phyloP scores from a whole-genome alignment of 2,888 invertebrate genomes.

The Bedellia somnulentella region DNA sequence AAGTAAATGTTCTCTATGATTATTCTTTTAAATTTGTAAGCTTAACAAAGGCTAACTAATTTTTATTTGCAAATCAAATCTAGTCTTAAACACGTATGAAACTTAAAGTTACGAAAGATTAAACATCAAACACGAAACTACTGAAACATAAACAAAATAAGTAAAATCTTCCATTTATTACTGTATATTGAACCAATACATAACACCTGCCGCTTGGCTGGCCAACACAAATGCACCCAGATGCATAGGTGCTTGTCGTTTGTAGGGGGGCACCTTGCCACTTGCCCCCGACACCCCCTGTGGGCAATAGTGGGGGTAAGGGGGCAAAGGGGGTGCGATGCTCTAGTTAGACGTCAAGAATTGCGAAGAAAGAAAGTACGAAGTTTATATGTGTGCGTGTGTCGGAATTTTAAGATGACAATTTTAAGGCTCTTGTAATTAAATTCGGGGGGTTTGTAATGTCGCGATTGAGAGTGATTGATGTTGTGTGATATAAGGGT shows the following conservation, averaged over 20 bases:
- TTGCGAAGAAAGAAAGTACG: constrained; percentile 8
- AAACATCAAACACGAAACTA: too few relatives aligned
- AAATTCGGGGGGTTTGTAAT: constrained; percentile 2
- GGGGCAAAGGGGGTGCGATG: constrained; percentile 5
- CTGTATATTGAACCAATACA: constrained; percentile 7
- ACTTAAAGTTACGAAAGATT: too few relatives aligned
- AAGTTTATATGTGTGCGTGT: constrained; percentile 4
- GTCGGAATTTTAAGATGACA: constrained; percentile 3
- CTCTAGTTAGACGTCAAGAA: constrained; percentile 8
- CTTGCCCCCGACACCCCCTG: constrained; percentile 6
- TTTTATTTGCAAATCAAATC: too few relatives aligned
- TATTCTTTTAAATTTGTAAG: too few relatives aligned
- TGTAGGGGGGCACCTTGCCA: constrained; percentile 4
- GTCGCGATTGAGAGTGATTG: too few relatives aligned
- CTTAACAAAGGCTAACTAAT: too few relatives aligned
- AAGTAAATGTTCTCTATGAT: too few relatives aligned
- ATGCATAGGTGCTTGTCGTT: constrained; percentile 7
- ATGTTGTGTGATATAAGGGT: too few relatives aligned
- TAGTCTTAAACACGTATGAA: too few relatives aligned
- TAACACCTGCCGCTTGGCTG: constrained; percentile 6
- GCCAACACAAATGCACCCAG: constrained; percentile 7
- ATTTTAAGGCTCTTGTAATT: constrained; percentile 3
- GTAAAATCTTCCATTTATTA: too few relatives aligned
- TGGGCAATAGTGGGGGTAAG: constrained; percentile 6
- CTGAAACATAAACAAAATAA: too few relatives aligned